Evolutionary conservation across 2,888 invertebrate genomes (phyloP).

Genomic region (Acleris laterana): DNA sequence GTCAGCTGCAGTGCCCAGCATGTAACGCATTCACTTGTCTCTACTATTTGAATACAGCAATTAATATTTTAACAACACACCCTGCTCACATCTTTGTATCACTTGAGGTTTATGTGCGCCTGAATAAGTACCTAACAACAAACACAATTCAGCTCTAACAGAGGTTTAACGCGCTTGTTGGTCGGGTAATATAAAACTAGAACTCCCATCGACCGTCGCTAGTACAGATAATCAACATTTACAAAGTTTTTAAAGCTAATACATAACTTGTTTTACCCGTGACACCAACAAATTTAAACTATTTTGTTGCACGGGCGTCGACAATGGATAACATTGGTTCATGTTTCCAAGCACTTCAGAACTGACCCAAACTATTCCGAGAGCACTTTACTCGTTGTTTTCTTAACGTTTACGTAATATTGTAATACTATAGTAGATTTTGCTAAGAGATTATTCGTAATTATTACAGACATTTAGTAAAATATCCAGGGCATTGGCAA

Average conservation of each 20-base stretch:
- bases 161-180: conserved; percentile 35
- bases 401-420: conserved; percentile 72
- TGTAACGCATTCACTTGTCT: background rate
- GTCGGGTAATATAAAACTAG: conserved; percentile 22
- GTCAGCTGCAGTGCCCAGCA: background rate
- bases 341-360: conserved; percentile 54
- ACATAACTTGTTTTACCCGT: conserved; percentile 17
- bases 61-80: conserved; percentile 16
- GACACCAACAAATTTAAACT: conserved; percentile 30
- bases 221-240: conserved; percentile 32
- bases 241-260: conserved; percentile 36
- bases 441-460: background rate
- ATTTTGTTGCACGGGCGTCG: conserved; percentile 15
- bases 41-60: conserved; percentile 1
- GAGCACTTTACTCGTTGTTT: conserved; percentile 55
- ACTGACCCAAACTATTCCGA: conserved; percentile 61
- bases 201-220: conserved; percentile 17
- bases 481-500: too few species aligned
- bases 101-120: conserved; percentile 27
- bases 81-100: conserved; percentile 20
- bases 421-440: conserved; percentile 43
- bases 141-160: conserved; percentile 32
- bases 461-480: too few species aligned
- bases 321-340: conserved; percentile 39
- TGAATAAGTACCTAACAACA: conserved; percentile 24